phyloP scores from a whole-genome alignment of 92 coral and sea anemone genomes.

The Isaurus tuberculatus region DNA sequence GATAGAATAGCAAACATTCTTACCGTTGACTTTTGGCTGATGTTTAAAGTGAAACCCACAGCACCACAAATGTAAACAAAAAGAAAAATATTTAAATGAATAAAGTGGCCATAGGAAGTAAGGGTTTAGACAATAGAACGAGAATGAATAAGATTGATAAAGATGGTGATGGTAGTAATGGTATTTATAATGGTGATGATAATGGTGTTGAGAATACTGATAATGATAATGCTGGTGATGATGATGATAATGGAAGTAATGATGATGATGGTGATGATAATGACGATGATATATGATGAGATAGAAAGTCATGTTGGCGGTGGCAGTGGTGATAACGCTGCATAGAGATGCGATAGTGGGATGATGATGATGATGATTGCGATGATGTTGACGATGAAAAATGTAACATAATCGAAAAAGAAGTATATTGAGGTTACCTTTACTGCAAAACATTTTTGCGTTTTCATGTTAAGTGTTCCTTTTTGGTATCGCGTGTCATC shows the following conservation, averaged over 20 bases:
- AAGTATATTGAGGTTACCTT: slow-evolving; percentile 61
- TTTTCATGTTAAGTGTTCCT: slow-evolving; percentile 98
- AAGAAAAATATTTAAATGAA: not conserved
- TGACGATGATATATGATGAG: too few relatives aligned
- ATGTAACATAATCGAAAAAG: not conserved
- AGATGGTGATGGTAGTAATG: too few relatives aligned
- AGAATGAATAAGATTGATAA: too few relatives aligned
- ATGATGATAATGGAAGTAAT: not conserved
- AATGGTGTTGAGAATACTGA: too few relatives aligned
- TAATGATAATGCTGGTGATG: too few relatives aligned
- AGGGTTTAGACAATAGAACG: too few relatives aligned
- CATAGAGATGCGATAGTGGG: too few relatives aligned
- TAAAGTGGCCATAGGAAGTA: too few relatives aligned
- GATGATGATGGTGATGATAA: not conserved
- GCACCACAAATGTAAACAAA: not conserved
- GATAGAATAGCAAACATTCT: not conserved
- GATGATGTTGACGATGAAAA: not conserved
- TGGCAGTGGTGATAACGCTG: too few relatives aligned
- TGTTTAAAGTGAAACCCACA: slow-evolving; percentile 20
- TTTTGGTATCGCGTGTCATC: slow-evolving; percentile 97
- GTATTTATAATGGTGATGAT: too few relatives aligned
- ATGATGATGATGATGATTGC: too few relatives aligned
- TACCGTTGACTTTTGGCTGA: slow-evolving; percentile 90
- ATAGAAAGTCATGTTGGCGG: too few relatives aligned
- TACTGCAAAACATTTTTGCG: slow-evolving; percentile 98